Base-by-base conservation (phyloP, 2,113 vertebrate species). In the Madoqua kirkii region DNA sequence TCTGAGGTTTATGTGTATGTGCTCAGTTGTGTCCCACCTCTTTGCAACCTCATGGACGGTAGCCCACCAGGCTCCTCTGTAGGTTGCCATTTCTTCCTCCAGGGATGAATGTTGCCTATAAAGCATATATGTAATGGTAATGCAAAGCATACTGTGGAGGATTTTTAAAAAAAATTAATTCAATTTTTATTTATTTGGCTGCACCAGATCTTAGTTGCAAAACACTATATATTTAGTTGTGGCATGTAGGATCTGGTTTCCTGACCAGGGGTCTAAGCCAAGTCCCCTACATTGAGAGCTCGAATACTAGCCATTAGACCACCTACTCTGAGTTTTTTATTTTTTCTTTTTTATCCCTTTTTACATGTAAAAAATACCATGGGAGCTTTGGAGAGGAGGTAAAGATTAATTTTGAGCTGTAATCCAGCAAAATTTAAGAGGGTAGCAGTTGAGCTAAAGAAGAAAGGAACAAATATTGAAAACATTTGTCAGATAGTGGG, bases 381-480 rank as follows among this genome's bases (percentile, higher is more conserved):
- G 52, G 89, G 82, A 89, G 2, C n/a, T 96, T 88, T 91, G 48
- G 29, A 91, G 86, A 91, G 10, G 52, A 87, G 45, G 16, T 33
- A 64, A 91, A 91, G 62, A 85, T 94, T 93, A 78, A 87, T 60
- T 96, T 78, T 96, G 64, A 95, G 16, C n/a, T 83, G 31, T 92
- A 95, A 62, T 91, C 8, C 17, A 91, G 76, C 19, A 92, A 52
- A 91, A 89, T 82, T 59, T 88, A 55, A 95, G 36, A 52, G 33
- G 19, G 14, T 95, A 89, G 60, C 50, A 87, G 1, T 67, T 96
- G 62, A 54, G 78, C 71, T 74, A 43, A 79, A 48, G 36, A 89
- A 94, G 95, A 67, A 86, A 67, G 43, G 27, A 78, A 78, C 40
- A 91, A 91, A 82, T 94, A 89, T 31, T 48, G 52, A 59, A 59